Percentiles rank a stretch among this genome's conserved stretches.
phyloP scores from a whole-genome alignment of 2,113 vertebrate genomes.

The Petrocephalus zakoni region DNA sequence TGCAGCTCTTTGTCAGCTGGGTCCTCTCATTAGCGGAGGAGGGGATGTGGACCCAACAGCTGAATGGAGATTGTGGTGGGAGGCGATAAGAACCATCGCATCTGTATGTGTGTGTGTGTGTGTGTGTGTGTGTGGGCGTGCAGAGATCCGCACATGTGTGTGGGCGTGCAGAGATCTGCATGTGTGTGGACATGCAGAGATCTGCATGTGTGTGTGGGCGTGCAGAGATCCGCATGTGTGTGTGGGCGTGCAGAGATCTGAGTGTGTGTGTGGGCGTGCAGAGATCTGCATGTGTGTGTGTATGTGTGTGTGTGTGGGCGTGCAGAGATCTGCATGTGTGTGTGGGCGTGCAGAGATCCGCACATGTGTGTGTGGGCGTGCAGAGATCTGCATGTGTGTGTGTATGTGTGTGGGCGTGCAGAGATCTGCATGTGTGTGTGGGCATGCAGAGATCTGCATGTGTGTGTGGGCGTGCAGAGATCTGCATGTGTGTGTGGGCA shows the following conservation, averaged over 20 bases:
- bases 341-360: no score
- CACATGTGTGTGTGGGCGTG: neutral
- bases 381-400: neutral
- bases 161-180: neutral
- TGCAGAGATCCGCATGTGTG: neutral
- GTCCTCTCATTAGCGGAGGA: conserved; percentile 6
- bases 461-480: no score
- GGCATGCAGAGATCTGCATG: neutral
- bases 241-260: neutral
- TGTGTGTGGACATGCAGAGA: no score
- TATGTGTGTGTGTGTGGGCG: neutral
- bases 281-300: neutral
- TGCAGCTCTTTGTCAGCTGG: neutral
- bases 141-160: neutral
- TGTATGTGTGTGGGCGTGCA: neutral
- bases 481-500: neutral
- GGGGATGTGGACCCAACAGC: neutral
- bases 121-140: neutral
- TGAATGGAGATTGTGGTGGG: conserved; percentile 31
- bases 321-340: neutral
- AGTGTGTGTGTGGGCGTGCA: neutral
- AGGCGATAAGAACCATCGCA: conserved; percentile 28
- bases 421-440: neutral
- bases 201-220: neutral
- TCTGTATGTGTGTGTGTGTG: no score